A percentile compares a stretch with the other conserved stretches of the same genome.
phyloP scores from a whole-genome alignment of 2,888 invertebrate genomes.

The Atethmia centrago region DNA sequence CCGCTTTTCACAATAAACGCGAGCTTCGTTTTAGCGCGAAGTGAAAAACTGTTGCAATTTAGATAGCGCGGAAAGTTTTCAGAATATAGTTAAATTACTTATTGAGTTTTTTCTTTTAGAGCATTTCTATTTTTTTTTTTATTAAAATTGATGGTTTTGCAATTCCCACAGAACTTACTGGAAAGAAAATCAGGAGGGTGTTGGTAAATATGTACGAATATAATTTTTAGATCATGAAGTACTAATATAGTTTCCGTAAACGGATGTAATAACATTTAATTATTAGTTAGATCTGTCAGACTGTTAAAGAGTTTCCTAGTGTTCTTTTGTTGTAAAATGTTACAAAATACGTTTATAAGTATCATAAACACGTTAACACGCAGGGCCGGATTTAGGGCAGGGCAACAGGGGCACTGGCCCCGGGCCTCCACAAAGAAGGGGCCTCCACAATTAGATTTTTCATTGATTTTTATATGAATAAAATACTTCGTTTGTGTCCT shows the following conservation, averaged over 20 bases:
- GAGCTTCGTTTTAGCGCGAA: conserved; percentile 16
- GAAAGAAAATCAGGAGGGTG: not conserved
- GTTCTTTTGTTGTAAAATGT: conserved; percentile 1
- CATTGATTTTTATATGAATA: no score
- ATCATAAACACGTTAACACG: conserved; percentile 22
- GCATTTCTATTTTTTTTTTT: not conserved
- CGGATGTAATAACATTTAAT: not conserved
- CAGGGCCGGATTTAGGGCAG: no score
- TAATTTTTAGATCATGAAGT: not conserved
- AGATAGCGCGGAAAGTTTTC: not conserved
- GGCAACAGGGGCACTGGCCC: no score
- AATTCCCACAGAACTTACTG: not conserved
- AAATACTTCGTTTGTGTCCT: no score
- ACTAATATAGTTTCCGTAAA: not conserved
- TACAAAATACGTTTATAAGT: conserved; percentile 24
- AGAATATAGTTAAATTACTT: not conserved
- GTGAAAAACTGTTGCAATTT: not conserved
- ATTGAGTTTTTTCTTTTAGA: not conserved
- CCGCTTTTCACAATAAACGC: conserved; percentile 73
- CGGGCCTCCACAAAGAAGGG: no score
- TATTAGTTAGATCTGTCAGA: conserved; percentile 3
- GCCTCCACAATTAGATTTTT: no score
- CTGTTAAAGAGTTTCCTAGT: not conserved
- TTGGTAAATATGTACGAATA: not conserved
- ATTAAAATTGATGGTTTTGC: not conserved